A percentile compares a stretch with the other conserved stretches of the same genome.
These are phyloP conservation scores for Rhombomys opimus DNA, from an alignment of 2,113 vertebrate genomes.

Conservation along the genomic window DNA sequence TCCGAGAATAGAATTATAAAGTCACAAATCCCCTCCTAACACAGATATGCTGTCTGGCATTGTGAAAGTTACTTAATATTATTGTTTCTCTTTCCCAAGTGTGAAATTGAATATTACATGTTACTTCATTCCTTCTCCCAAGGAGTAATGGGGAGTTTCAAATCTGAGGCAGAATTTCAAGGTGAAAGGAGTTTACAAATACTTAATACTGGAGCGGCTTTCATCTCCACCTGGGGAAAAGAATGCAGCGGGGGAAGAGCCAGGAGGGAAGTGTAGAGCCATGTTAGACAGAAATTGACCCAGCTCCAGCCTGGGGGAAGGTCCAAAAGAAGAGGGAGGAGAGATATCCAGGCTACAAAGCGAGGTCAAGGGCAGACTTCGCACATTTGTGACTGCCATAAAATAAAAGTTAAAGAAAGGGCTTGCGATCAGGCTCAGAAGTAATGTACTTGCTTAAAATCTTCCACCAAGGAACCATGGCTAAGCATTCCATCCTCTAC, in stretches of 20 bases:
- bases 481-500: neutral
- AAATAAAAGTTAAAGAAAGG: neutral
- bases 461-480: neutral
- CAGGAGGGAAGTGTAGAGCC: neutral
- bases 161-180: slow-evolving; percentile 52
- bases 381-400: neutral
- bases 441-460: neutral
- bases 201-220: neutral
- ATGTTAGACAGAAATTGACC: neutral
- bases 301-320: neutral
- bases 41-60: slow-evolving; percentile 9
- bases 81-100: slow-evolving; percentile 57
- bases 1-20: slow-evolving; percentile 18
- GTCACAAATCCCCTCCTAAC: slow-evolving; percentile 32
- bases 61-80: slow-evolving; percentile 50
- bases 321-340: neutral
- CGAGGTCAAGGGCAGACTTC: neutral
- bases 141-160: slow-evolving; percentile 45
- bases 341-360: too few species aligned
- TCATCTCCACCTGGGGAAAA: neutral
- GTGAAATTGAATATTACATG: slow-evolving; percentile 61
- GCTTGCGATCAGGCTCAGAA: neutral
- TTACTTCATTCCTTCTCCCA: slow-evolving; percentile 58
- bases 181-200: slow-evolving; percentile 49
- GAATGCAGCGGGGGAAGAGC: neutral